Percentiles rank a stretch among this genome's conserved stretches.
These are phyloP conservation scores for Thamnaconus septentrionalis DNA, from an alignment of 2,113 vertebrate species.

Conservation along the genomic window DNA sequence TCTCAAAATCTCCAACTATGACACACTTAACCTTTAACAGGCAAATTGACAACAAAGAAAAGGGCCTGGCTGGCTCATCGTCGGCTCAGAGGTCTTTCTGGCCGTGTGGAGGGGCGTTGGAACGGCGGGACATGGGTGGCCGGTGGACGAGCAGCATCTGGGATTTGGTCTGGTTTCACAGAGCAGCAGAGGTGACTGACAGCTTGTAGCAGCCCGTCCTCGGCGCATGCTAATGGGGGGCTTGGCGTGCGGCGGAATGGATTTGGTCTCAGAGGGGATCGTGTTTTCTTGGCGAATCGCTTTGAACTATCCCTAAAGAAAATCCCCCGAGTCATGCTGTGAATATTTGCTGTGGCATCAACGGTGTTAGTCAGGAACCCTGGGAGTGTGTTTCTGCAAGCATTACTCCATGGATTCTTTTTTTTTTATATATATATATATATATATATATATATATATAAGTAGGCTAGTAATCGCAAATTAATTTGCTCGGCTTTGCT, in stretches of 20 bases:
- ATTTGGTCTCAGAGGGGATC: conserved; percentile 43
- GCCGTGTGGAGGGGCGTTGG: no score
- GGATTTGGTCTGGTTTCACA: conserved; percentile 58
- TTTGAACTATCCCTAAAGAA: conserved; percentile 59
- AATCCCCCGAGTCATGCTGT: conserved; percentile 50
- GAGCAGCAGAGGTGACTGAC: conserved; percentile 58
- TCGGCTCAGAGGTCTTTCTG: no score
- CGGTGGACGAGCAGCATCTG: not conserved
- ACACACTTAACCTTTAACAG: no score
- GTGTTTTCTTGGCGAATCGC: conserved; percentile 37
- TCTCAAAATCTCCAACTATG: no score
- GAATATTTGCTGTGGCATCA: conserved; percentile 50
- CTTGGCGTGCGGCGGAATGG: conserved; percentile 45
- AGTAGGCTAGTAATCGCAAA: no score
- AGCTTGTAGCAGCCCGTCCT: conserved; percentile 42
- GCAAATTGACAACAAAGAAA: no score
- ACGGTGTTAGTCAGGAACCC: conserved; percentile 32
- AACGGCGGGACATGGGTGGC: no score
- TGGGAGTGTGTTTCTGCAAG: conserved; percentile 10
- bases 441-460: no score
- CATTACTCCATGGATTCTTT: conserved; percentile 19
- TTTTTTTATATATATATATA: no score
- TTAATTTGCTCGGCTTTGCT: no score
- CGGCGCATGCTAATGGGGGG: conserved; percentile 46
- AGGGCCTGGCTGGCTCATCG: no score